Base-by-base conservation (phyloP, 2,113 vertebrate species). In the Orientallactaga bullata region DNA sequence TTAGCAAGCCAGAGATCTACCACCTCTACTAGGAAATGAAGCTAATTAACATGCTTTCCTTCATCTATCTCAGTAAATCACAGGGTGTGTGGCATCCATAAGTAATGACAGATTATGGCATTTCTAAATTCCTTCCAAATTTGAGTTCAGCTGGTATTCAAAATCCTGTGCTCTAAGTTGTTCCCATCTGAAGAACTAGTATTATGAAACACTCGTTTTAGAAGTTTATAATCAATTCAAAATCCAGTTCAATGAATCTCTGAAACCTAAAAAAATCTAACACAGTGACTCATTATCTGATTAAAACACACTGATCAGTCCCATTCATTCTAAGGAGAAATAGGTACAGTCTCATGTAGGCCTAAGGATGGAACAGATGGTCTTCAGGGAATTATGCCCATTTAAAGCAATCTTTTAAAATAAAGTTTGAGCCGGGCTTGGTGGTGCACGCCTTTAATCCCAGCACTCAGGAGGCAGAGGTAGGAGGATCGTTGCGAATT, bases 271-370 rank as follows among this genome's bases (percentile, higher is more conserved):
- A 89, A 93, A 91, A 66, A 71, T 15, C 58, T 91, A 35, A 88
- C 61, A 92, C 11, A 86, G 73, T 89, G 73, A 95, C 35, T 89
- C 73, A 91, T 86, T 86, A 78, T 65, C 80, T 93, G 90, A 92
- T 82, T 94, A 71, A 97, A 96, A 96, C 65, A 85, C 87, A 86
- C 42, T 84, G 71, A 94, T 73, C 88, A 81, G 90, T 61, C 81
- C 71, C 90, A 90, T 95, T 86, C 91, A 92, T 90, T 91, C 51
- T 88, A 80, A 89, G 68, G 55, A 93, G 79, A 9, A 16, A 77
- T 24, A 88, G 60, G 84, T 93, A 42, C 81, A 89, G 37, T 82
- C 61, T 83, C 89, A 93, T 47, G 87, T 85, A 74, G 89, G 47
- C 79, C n/a, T 42, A 16, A 93, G 60, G 35, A 85, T 26, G 23